These are phyloP conservation scores for Ailurus styani DNA, from an alignment of 2,113 vertebrate genomes.

Conservation along the genomic window DNA sequence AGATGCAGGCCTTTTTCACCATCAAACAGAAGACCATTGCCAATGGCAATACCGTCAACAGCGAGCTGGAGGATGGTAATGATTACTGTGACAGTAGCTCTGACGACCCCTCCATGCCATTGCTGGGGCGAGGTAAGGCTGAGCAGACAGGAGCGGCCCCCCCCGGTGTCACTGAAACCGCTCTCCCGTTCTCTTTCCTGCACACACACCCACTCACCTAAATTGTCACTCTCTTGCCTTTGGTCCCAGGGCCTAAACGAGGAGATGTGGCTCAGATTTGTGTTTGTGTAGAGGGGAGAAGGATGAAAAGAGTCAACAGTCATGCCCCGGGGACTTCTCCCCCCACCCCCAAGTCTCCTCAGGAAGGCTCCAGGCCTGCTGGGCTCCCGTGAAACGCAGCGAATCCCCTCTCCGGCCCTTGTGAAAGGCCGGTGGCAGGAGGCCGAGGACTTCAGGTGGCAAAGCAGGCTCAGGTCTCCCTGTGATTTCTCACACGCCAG, in stretches of 20 bases:
- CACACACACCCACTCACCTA: neutral
- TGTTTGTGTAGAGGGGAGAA: neutral
- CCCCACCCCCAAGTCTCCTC: fast-evolving
- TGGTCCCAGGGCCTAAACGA: neutral
- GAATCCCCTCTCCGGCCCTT: fast-evolving
- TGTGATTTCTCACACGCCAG: neutral
- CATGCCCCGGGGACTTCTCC: neutral
- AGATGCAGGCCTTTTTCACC: constrained; percentile 87
- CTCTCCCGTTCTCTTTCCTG: neutral
- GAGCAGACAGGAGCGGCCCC: constrained; percentile 91
- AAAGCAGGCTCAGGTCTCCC: neutral
- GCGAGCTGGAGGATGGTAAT: constrained; percentile 97
- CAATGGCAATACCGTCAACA: constrained; percentile 91
- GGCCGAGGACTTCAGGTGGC: neutral
- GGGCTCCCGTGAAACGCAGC: neutral
- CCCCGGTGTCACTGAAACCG: neutral
- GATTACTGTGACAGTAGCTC: constrained; percentile 85
- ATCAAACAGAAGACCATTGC: constrained; percentile 89
- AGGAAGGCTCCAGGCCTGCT: neutral
- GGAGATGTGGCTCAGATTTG: neutral
- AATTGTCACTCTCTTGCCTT: neutral
- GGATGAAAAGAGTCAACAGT: neutral
- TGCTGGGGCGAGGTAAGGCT: constrained; percentile 94
- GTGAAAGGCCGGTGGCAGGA: neutral
- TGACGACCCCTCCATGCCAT: constrained; percentile 91